Evolutionary conservation across 2,888 invertebrate species (phyloP).

Genomic region (Dascillus cervinus): DNA sequence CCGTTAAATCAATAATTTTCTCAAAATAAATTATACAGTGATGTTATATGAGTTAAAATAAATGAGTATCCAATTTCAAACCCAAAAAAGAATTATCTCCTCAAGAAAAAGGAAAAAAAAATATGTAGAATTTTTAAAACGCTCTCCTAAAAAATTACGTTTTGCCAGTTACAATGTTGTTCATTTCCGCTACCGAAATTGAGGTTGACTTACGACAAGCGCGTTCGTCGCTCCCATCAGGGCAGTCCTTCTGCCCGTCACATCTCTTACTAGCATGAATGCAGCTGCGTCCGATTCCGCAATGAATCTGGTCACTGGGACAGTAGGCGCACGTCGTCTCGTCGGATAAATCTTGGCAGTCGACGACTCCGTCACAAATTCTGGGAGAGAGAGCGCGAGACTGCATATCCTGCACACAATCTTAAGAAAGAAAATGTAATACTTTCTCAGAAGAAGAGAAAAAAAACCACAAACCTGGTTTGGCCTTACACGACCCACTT

Average conservation of each 20-base stretch:
- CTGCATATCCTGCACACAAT: slow-evolving; percentile 68
- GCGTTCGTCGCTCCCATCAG: slow-evolving; percentile 79
- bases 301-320: slow-evolving; percentile 62
- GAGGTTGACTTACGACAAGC: slow-evolving; percentile 83
- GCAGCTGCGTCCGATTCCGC: slow-evolving; percentile 71
- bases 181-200: slow-evolving; percentile 1
- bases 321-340: slow-evolving; percentile 77
- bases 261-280: slow-evolving; percentile 64
- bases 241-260: slow-evolving; percentile 76
- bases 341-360: slow-evolving; percentile 77
- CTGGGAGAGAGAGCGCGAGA: slow-evolving; percentile 66
- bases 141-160: too few species aligned
- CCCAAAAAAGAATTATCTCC: too few species aligned
- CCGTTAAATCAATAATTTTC: too few species aligned
- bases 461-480: too few species aligned
- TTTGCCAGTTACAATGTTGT: too few species aligned
- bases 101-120: slow-evolving; percentile 3
- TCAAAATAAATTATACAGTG: too few species aligned
- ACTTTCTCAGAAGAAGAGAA: neutral
- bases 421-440: slow-evolving; percentile 36
- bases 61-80: too few species aligned
- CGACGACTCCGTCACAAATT: slow-evolving; percentile 79
- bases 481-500: slow-evolving; percentile 63
- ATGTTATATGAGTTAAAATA: too few species aligned
- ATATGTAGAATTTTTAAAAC: neutral